Percentiles rank a stretch among this genome's conserved stretches.
Evolutionary conservation across 2,113 vertebrate genomes (phyloP).

Genomic region (Toxostoma redivivum): DNA sequence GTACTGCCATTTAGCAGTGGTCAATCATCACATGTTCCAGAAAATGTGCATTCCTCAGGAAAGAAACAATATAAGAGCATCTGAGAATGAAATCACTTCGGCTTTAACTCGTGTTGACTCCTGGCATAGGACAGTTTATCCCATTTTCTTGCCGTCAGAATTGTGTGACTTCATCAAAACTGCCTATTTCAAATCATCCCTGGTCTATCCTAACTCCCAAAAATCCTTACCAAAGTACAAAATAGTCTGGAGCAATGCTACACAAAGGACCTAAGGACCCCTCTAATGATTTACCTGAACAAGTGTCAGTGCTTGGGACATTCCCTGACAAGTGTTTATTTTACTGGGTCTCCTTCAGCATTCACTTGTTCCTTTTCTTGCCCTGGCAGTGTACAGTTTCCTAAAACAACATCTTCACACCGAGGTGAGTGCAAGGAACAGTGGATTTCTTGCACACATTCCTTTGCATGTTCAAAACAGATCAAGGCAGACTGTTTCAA

Average conservation of each 20-base stretch:
- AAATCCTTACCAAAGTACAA: not conserved
- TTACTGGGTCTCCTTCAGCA: not conserved
- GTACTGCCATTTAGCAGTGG: not conserved
- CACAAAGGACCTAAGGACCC: not conserved
- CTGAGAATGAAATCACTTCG: not conserved
- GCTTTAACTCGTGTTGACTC: not conserved
- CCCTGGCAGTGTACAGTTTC: not conserved
- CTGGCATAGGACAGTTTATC: not conserved
- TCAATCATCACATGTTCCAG: slow-evolving; percentile 34
- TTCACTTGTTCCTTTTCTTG: not conserved
- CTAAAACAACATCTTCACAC: not conserved
- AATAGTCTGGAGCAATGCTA: not conserved
- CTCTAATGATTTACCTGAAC: not conserved
- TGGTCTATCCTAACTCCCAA: not conserved
- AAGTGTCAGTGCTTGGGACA: not conserved
- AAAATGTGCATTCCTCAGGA: not conserved
- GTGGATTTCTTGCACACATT: not conserved
- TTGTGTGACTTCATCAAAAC: not conserved
- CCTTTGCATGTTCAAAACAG: not conserved
- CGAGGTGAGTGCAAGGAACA: not conserved
- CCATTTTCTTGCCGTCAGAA: not conserved
- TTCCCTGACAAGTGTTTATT: not conserved
- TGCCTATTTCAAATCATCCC: not conserved
- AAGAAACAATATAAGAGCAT: not conserved
- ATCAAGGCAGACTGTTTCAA: not conserved